Base-by-base conservation (phyloP, 2,888 invertebrate genomes). In the Oxytorus armatus region DNA sequence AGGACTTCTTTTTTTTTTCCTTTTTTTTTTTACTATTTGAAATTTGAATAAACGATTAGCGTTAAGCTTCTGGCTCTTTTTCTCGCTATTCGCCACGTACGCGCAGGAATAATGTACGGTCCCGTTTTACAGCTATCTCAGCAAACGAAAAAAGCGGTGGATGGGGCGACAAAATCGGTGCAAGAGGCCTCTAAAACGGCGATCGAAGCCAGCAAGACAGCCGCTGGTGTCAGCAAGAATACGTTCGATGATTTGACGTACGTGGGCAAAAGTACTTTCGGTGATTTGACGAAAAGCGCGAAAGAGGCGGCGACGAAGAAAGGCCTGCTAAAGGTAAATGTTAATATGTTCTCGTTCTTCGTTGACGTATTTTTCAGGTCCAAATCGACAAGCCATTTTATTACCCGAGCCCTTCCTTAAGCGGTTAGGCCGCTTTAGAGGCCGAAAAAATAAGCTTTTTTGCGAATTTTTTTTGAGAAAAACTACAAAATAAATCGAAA, bases 231-330 rank as follows among this genome's bases (percentile, higher is more conserved):
- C 8, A 97, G 97, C 88, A 97, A 96, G 90, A 97, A 96, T 86
- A 97, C 97, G 0, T 93, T 97, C 3, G 97, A 97, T 80, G 98
- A 98, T 90, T 93, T 98, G 23, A 96, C 97, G 0, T 97, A 97
- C 87, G 97, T 97, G 3, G 96, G 97, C n/a, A 97, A 97, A 90
- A 97, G 96, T 29, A 97, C 97, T 0, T 93, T 98, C 49, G 97
- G 97, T 0, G 98, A 98, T 91, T 92, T 98, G 16, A 98, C 98
- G 0, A 98, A 98, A 92, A 97, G 96, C 87, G 98, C 98, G 0
- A 97, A 97, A 88, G 97, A 97, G 92, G 97, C 93, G 0, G 97
- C 96, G 1, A 93, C 96, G 0, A 98, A 97, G 89, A 96, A 97
- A 89, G 97, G 97, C 78, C 92, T 98, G 68, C 92, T 97, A 61